Evolutionary conservation across 2,113 vertebrate species (phyloP).

Genomic region (Dipodomys ordii): DNA sequence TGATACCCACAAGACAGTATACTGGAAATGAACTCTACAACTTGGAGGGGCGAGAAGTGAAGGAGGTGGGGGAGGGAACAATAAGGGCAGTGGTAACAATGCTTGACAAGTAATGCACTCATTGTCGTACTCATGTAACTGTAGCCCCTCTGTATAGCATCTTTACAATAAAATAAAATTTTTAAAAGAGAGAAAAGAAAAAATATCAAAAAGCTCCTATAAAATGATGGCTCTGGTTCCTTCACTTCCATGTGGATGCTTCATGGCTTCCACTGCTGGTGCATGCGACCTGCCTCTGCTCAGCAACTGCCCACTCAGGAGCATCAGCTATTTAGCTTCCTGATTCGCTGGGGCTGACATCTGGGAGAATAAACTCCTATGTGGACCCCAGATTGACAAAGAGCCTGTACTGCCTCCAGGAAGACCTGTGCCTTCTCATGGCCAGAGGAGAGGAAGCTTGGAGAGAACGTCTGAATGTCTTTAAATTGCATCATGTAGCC

Average conservation of each 20-base stretch:
- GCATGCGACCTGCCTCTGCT: fast-evolving
- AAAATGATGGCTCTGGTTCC: neutral
- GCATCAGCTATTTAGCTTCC: neutral
- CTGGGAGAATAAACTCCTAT: neutral
- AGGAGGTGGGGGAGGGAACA: too few relatives aligned
- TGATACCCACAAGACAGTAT: too few relatives aligned
- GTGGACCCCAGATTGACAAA: neutral
- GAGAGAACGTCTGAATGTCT: neutral
- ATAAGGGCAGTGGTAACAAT: too few relatives aligned
- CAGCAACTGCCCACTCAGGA: neutral
- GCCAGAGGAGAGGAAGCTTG: neutral
- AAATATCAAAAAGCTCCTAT: neutral
- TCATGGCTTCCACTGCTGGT: fast-evolving
- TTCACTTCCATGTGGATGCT: neutral
- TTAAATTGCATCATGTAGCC: neutral
- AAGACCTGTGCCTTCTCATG: neutral
- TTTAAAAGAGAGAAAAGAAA: neutral
- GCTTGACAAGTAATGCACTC: too few relatives aligned
- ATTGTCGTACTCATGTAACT: too few relatives aligned
- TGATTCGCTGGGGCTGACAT: constrained; percentile 70
- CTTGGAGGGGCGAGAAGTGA: too few relatives aligned
- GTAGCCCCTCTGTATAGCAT: too few relatives aligned
- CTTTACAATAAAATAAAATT: too few relatives aligned
- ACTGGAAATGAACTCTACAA: too few relatives aligned
- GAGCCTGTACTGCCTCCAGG: neutral